Evolutionary conservation across 2,888 invertebrate genomes (phyloP), one percentile per base, ranked within the genome.

Genomic region (Lasioglossum malachurum): DNA sequence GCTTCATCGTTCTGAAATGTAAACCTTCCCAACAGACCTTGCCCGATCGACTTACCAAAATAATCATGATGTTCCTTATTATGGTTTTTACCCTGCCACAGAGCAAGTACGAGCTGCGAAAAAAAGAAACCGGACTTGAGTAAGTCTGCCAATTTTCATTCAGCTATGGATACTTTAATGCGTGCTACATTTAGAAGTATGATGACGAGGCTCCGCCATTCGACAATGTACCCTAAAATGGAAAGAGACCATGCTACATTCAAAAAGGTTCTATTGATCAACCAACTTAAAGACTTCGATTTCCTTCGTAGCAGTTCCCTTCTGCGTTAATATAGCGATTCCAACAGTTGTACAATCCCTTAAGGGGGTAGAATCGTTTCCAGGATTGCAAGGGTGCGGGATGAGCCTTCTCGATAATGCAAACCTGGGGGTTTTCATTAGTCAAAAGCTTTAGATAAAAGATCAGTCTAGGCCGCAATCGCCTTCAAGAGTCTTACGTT

Each of bases 1-100:
- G 72, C 73, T 53, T 79, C 41, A 77, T 77, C 77, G 49, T 2
- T 49, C 5, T 1, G 46, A 31, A 72, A 72, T 73, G 46, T 78
- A 60, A 78, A 78, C 60, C 38, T 78, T 67, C 49, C n/a, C 41
- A 35, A 19, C 38, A 1, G 7, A 16, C 7, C 31, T 60, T 49
- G 27, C 27, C 60, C 31, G 16, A 3, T 23, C 46, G 3, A 46
- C 23, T 23, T 49, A 5, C 41, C 23, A 49, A 38, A 49, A 31
- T 60, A 23, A 73, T 27, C 49, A 41, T 8, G 23, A 19, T 38
- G 38, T 49, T 73, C 27, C 46, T 49, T 38, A 31, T 49, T 78
- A 16, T 1, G 38, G 23, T 49, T 49, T 64, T 31, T 31, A 7
- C 41, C 31, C 10, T 38, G 69, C 19, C 35, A 35, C 38, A 16